Evolutionary conservation across 1,140 invertebrate genomes (phyloP).

Genomic region (Maconellicoccus hirsutus): DNA sequence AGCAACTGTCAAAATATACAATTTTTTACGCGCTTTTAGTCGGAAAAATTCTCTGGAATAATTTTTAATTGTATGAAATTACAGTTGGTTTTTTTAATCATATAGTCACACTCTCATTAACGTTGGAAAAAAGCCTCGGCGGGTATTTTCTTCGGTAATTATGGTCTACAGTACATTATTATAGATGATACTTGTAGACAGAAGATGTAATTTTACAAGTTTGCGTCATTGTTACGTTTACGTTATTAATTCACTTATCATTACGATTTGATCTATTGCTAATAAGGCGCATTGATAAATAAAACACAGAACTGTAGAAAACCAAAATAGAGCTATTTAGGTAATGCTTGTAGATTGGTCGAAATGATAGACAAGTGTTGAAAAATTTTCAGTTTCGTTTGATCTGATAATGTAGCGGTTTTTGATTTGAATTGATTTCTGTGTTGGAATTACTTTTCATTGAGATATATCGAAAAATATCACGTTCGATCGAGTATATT

Average conservation of each 20-base stretch:
- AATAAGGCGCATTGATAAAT: not conserved
- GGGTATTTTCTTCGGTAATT: not conserved
- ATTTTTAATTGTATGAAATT: conserved; percentile 1
- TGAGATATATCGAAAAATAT: too few relatives aligned
- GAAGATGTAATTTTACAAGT: not conserved
- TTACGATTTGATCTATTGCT: not conserved
- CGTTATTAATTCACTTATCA: not conserved
- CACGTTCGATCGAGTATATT: too few relatives aligned
- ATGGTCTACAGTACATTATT: not conserved
- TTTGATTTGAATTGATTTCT: too few relatives aligned
- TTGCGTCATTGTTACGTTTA: not conserved
- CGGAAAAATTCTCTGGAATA: not conserved
- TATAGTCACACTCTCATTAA: not conserved
- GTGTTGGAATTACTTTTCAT: too few relatives aligned
- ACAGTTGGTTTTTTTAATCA: not conserved
- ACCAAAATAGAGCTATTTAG: too few relatives aligned
- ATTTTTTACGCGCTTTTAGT: not conserved
- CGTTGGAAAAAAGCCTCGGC: not conserved
- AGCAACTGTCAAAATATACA: not conserved
- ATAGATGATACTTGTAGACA: not conserved
- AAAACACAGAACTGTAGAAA: too few relatives aligned
- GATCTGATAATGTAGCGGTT: too few relatives aligned
- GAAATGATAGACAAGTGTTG: too few relatives aligned
- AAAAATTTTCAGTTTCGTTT: too few relatives aligned
- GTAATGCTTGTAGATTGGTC: too few relatives aligned